A percentile compares a stretch with the other conserved stretches of the same genome.
phyloP scores from a whole-genome alignment of 2,113 vertebrate species.

The Galbula dea region DNA sequence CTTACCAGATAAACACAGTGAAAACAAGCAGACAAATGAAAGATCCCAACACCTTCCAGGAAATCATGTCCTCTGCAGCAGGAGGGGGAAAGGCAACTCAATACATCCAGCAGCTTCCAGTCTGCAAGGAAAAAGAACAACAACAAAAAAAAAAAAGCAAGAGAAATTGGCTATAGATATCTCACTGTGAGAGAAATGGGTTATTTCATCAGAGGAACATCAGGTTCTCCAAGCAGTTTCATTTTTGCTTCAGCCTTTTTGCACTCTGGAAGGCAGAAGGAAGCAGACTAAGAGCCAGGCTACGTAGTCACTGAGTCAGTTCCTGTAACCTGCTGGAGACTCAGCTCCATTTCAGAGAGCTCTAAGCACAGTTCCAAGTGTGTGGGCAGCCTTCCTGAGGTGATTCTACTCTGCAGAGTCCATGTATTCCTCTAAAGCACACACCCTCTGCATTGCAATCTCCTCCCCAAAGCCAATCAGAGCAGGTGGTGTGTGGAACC shows the following conservation, averaged over 20 bases:
- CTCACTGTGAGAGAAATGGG: fast-evolving
- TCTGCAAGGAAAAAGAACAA: not conserved
- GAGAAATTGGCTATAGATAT: not conserved
- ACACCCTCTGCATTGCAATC: not conserved
- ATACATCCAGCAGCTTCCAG: not conserved
- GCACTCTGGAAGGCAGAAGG: fast-evolving
- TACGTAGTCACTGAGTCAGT: not conserved
- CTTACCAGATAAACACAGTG: slow-evolving; percentile 1
- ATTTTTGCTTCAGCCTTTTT: not conserved
- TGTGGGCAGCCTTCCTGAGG: not conserved
- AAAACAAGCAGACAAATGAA: not conserved
- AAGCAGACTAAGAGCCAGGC: not conserved
- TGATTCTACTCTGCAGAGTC: not conserved
- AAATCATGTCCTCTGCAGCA: not conserved
- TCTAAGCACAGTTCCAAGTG: fast-evolving
- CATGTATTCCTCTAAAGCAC: not conserved
- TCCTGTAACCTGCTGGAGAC: not conserved
- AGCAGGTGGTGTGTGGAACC: not conserved
- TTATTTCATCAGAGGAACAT: not conserved
- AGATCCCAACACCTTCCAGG: not conserved
- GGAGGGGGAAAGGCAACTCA: not conserved
- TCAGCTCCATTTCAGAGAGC: not conserved
- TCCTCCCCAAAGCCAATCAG: not conserved
- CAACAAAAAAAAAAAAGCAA: not conserved
- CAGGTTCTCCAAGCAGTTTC: not conserved